phyloP scores from a whole-genome alignment of 2,888 invertebrate species.

The Aelia acuminata region DNA sequence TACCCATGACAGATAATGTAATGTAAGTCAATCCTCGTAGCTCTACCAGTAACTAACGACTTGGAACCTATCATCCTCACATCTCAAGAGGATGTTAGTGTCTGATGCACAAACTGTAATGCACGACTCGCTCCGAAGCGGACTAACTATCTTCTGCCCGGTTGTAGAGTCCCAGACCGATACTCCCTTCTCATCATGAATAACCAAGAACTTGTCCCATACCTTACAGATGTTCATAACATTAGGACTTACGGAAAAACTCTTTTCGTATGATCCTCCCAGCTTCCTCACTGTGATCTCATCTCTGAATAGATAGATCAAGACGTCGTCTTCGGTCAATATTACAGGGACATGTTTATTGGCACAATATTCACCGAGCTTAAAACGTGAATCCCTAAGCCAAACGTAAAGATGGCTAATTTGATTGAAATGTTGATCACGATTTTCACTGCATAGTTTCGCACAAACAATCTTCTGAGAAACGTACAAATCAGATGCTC shows the following conservation, averaged over 20 bases:
- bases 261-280: background rate
- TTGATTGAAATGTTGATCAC: background rate
- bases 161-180: constrained; percentile 40
- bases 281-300: constrained; percentile 32
- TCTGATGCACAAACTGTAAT: constrained; percentile 22
- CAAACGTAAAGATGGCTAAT: constrained; percentile 60
- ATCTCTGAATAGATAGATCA: constrained; percentile 57
- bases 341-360: constrained; percentile 56
- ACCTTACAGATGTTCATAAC: constrained; percentile 26
- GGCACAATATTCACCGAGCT: constrained; percentile 52
- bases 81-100: constrained; percentile 42
- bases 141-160: constrained; percentile 19
- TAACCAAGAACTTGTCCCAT: constrained; percentile 45
- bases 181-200: constrained; percentile 51
- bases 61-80: constrained; percentile 31
- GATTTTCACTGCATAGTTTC: constrained; percentile 50
- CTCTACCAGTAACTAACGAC: constrained; percentile 52
- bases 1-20: background rate
- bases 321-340: constrained; percentile 53
- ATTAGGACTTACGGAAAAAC: constrained; percentile 2
- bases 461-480: constrained; percentile 61
- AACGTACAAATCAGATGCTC: constrained; percentile 55
- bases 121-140: background rate
- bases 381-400: background rate
- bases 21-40: background rate